These are phyloP conservation scores for Hystrix cristata DNA, from an alignment of 2,113 vertebrate genomes.

Conservation along the genomic window DNA sequence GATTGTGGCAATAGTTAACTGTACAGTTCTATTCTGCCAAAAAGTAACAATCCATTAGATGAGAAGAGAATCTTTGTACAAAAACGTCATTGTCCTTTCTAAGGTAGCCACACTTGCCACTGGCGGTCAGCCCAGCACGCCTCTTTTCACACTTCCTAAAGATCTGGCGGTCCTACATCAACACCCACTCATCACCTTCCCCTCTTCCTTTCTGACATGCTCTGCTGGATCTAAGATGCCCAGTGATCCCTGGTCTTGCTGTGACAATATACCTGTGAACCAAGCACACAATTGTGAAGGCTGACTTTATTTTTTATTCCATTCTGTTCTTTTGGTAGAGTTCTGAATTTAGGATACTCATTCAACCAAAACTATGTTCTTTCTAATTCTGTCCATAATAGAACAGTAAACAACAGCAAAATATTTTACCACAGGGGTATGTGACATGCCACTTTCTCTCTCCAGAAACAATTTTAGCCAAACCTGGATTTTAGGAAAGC, in stretches of 20 bases:
- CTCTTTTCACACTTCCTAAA: not conserved
- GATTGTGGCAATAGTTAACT: not conserved
- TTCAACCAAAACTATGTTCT: conserved; percentile 33
- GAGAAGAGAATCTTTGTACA: not conserved
- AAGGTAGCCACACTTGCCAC: not conserved
- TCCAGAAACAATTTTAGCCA: not conserved
- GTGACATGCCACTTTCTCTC: not conserved
- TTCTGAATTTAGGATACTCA: conserved; percentile 19
- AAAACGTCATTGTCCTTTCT: not conserved
- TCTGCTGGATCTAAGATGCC: not conserved
- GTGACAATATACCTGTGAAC: not conserved
- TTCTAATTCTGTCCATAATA: not conserved
- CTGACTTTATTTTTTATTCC: conserved; percentile 2
- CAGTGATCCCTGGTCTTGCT: not conserved
- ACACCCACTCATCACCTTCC: not conserved
- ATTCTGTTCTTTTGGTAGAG: not conserved
- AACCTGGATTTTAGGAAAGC: conserved; percentile 20
- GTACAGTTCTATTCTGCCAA: not conserved
- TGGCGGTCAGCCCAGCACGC: not conserved
- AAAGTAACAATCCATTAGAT: not conserved
- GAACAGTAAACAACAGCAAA: not conserved
- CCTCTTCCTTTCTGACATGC: not conserved
- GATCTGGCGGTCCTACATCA: not conserved
- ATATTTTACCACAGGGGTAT: not conserved
- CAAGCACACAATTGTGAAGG: not conserved